Evolutionary conservation across 2,888 invertebrate species (phyloP), one percentile per base, ranked within the genome.

Genomic region (Melangyna quadrimaculata): DNA sequence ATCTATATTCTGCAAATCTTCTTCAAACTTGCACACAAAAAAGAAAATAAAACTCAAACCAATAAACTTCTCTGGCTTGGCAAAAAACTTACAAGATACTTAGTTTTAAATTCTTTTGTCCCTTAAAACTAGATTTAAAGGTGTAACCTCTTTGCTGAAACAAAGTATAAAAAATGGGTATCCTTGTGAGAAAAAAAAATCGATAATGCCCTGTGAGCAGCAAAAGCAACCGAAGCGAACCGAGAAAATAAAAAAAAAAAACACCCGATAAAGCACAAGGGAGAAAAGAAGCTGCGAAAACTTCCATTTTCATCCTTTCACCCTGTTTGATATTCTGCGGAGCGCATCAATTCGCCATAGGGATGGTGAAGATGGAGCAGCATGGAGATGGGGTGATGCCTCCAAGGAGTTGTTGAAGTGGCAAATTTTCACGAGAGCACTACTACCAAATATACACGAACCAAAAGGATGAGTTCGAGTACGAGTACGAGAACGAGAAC

Each of bases 391-490:
- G 72, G 53, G 37, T 63, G 57, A 57, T 89, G 89, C 90, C 90
- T 88, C 90, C 89, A 90, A 91, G 90, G 90, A 91, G 90, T 91
- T 91, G 90, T 91, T 91, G 91, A 91, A 91, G 91, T 91, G 91
- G 90, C 91, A 91, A 91, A 91, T 91, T 91, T 90, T 88, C 88
- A 88, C 88, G 88, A 89, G 87, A 87, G 88, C 86, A 87, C 88
- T 87, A 83, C 88, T 87, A 88, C 82, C 86, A 84, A 84, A 78
- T 69, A 73, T 55, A 78, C 71, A 74, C 45, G 55, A 78, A 77
- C 51, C 32, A 43, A 17, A 55, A 48, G 27, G 37, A 74, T 45
- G 19, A 53, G 35, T 19, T 63, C 37, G 72, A 71, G 79, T 35
- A 70, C 37, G 37, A 61, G 45, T 19, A 69, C 59, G 53, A 78